Conservation (phyloP, 2,888 invertebrate species). For the Cephus runcator region DNA sequence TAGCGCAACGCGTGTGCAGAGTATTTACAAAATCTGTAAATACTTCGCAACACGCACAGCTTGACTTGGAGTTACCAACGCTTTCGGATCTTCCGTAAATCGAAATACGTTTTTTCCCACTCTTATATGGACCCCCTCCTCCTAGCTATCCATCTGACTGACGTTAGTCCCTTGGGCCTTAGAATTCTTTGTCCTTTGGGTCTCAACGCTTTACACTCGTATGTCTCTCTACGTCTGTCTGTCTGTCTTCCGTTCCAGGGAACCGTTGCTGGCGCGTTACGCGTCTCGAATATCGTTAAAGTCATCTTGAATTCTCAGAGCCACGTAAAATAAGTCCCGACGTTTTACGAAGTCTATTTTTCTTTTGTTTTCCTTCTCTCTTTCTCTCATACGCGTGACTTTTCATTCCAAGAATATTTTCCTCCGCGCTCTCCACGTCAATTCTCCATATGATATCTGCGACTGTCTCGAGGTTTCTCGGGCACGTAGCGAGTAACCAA, state of each 20-base stretch:
- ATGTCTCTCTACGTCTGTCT: background rate
- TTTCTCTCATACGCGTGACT: background rate
- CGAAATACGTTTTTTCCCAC: background rate
- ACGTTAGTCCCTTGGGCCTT: background rate
- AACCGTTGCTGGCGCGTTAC: background rate
- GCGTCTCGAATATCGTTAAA: background rate
- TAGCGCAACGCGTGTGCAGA: background rate
- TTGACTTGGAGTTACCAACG: background rate
- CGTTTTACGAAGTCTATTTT: background rate
- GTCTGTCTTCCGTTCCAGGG: background rate
- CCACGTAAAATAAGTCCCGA: background rate
- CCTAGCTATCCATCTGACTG: background rate
- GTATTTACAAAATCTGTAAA: background rate
- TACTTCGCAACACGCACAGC: background rate
- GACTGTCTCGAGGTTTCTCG: background rate
- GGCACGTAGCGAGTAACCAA: background rate
- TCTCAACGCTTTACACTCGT: background rate
- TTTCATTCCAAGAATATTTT: background rate
- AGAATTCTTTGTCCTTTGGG: background rate
- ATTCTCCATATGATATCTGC: background rate
- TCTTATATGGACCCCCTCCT: background rate
- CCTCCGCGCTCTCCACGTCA: background rate
- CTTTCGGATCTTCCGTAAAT: background rate
- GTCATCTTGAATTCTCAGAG: background rate
- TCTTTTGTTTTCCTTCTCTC: background rate